Evolutionary conservation across 2,888 invertebrate genomes (phyloP).

Genomic region (Clepsis dumicolana): DNA sequence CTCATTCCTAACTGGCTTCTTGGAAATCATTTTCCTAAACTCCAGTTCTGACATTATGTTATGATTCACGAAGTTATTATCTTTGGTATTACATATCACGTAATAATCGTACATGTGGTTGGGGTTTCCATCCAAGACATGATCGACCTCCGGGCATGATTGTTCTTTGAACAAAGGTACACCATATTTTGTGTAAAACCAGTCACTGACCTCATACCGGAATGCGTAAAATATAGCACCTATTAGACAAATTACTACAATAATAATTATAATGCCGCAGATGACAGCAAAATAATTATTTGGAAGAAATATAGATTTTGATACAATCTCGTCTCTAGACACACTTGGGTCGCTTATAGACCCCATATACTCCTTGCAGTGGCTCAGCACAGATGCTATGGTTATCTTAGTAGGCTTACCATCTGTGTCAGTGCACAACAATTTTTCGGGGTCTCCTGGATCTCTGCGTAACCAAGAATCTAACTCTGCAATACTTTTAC

Average conservation of each 20-base stretch:
- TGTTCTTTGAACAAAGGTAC: conserved; percentile 92
- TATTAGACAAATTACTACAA: conserved; percentile 89
- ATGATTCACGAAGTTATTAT: conserved; percentile 89
- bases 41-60: conserved; percentile 91
- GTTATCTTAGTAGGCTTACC: conserved; percentile 83
- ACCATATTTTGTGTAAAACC: conserved; percentile 93
- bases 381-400: conserved; percentile 83
- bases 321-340: conserved; percentile 81
- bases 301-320: conserved; percentile 88
- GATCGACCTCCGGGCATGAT: conserved; percentile 84
- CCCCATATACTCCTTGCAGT: conserved; percentile 88
- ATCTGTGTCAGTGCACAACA: conserved; percentile 88
- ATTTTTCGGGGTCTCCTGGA: conserved; percentile 89
- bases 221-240: conserved; percentile 91
- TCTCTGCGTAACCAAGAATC: conserved; percentile 89
- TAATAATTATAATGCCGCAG: conserved; percentile 89
- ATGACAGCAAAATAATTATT: conserved; percentile 91
- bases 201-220: conserved; percentile 91
- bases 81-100: conserved; percentile 94
- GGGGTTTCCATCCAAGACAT: conserved; percentile 89
- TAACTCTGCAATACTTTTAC: conserved; percentile 89
- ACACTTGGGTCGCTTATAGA: conserved; percentile 76
- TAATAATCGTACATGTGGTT: conserved; percentile 94
- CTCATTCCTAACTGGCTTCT: conserved; percentile 90
- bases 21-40: conserved; percentile 88